Conservation (phyloP, 2,113 vertebrate species). For the Meleagris gallopavo region DNA sequence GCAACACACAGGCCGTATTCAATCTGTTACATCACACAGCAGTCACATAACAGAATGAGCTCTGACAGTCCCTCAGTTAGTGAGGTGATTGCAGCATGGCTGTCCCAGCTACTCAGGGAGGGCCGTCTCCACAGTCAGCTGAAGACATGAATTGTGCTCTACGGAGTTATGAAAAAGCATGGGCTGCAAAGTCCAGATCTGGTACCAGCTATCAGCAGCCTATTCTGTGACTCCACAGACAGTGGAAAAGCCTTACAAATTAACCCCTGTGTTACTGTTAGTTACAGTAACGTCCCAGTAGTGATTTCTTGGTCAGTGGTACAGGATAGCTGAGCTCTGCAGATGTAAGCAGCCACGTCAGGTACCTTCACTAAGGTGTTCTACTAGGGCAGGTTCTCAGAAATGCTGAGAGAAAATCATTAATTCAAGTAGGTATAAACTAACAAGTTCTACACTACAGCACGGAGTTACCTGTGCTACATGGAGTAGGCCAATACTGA, state of each 20-base stretch:
- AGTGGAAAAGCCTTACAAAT: not conserved
- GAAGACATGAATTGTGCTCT: not conserved
- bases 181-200: not conserved
- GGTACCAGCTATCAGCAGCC: not conserved
- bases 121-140: not conserved
- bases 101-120: not conserved
- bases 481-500: fast-evolving
- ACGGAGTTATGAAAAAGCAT: not conserved
- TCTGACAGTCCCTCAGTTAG: not conserved
- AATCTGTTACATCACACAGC: not conserved
- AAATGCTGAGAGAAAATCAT: not conserved
- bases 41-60: not conserved
- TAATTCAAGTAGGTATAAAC: not conserved
- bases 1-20: not conserved
- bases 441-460: not conserved
- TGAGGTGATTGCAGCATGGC: not conserved
- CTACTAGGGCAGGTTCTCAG: not conserved
- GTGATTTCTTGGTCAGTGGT: not conserved
- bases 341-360: not conserved
- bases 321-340: not conserved
- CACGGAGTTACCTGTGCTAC: not conserved
- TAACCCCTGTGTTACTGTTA: not conserved
- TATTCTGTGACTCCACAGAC: not conserved
- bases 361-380: not conserved
- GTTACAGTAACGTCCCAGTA: not conserved